These are phyloP conservation scores for Garrulus glandarius DNA, from an alignment of 2,797 vertebrate species.

Conservation along the genomic window DNA sequence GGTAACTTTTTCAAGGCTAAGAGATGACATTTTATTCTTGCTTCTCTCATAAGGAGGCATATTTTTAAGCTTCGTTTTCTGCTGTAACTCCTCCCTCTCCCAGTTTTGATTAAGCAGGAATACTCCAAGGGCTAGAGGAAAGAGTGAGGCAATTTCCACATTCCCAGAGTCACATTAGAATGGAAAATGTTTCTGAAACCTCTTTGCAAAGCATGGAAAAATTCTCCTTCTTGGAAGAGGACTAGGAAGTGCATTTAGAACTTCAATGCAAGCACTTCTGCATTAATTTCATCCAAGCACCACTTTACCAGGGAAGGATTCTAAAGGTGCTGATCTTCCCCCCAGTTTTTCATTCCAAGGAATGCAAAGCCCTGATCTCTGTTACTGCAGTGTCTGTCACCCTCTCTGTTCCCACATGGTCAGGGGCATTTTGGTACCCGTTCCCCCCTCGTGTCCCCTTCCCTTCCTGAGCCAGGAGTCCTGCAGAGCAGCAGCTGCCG, in stretches of 20 bases:
- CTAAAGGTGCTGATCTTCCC: neutral
- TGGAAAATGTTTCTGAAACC: neutral
- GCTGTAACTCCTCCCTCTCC: neutral
- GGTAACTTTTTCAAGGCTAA: constrained; percentile 15
- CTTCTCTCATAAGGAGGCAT: neutral
- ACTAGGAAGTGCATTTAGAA: neutral
- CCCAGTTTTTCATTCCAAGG: neutral
- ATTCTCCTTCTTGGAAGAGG: neutral
- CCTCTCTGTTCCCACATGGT: neutral
- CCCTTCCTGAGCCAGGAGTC: neutral
- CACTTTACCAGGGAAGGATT: neutral
- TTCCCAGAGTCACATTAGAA: neutral
- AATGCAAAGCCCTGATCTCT: neutral
- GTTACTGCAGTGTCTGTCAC: neutral
- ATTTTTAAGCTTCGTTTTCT: constrained; percentile 15
- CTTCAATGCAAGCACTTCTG: neutral
- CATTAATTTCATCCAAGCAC: neutral
- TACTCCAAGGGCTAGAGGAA: neutral
- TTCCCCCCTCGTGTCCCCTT: neutral
- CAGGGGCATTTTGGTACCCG: neutral
- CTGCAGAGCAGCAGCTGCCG: neutral
- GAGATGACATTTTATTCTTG: constrained; percentile 27
- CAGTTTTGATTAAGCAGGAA: neutral
- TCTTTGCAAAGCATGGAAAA: neutral
- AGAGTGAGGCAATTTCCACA: neutral